Evolutionary conservation across 2,113 vertebrate genomes (phyloP).

Genomic region (Actenoides hombroni): DNA sequence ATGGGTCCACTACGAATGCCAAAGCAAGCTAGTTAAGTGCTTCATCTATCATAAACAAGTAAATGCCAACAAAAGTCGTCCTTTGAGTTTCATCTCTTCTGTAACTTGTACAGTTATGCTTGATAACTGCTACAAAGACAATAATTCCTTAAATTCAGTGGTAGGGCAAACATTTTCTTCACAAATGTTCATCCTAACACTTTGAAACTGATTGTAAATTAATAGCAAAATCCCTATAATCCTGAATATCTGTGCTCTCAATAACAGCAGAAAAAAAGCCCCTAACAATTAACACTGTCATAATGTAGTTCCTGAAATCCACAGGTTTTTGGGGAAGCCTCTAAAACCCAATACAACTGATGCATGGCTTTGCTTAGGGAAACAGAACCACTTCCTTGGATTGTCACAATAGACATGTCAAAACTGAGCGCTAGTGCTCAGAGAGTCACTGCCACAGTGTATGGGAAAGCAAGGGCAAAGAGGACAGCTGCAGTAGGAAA

Average conservation of each 20-base stretch:
- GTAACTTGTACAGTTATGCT: not conserved
- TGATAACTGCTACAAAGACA: not conserved
- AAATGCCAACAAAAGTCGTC: not conserved
- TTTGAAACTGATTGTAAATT: not conserved
- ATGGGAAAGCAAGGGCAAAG: not conserved
- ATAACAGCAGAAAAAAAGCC: not conserved
- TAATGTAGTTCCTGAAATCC: not conserved
- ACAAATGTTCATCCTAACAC: not conserved
- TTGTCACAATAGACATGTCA: not conserved
- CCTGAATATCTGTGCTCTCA: not conserved
- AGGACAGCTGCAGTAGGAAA: too few species aligned
- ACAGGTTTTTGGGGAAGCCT: not conserved
- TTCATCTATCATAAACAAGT: not conserved
- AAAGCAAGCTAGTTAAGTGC: not conserved
- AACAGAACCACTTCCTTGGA: not conserved
- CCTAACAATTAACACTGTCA: not conserved
- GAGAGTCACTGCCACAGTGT: accelerated
- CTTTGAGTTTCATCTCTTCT: not conserved
- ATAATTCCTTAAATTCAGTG: not conserved
- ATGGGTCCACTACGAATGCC: not conserved
- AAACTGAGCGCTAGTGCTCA: not conserved
- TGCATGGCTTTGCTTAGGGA: not conserved
- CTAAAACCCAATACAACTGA: not conserved
- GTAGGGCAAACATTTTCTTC: not conserved
- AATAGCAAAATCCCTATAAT: not conserved